These are phyloP conservation scores for Oikopleura albicans DNA, from an alignment of 23 tunicate species.

Conservation along the genomic window DNA sequence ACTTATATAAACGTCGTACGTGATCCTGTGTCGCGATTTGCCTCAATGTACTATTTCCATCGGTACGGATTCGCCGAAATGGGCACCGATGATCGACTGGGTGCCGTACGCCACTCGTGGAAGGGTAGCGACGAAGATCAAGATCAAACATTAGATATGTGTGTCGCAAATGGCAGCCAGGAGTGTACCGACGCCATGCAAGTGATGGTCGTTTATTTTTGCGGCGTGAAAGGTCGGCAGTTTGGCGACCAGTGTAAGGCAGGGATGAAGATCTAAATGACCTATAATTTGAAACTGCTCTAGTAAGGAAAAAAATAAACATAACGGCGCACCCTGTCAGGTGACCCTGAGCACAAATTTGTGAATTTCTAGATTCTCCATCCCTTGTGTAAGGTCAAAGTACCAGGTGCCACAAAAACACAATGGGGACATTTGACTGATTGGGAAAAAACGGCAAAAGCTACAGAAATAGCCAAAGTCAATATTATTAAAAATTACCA, in stretches of 20 bases:
- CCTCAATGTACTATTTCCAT: neutral
- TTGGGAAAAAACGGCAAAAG: neutral
- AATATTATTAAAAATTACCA: neutral
- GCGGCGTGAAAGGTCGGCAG: neutral
- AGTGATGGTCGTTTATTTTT: neutral
- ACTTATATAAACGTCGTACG: neutral
- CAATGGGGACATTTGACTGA: slow-evolving; percentile 2
- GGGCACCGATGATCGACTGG: neutral
- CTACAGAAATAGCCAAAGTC: neutral
- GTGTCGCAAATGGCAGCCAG: neutral
- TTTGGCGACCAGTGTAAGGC: neutral
- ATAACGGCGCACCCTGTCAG: too few species aligned
- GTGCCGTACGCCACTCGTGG: neutral
- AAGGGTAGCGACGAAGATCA: neutral
- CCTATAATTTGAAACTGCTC: too few species aligned
- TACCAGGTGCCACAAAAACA: neutral
- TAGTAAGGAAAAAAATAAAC: too few species aligned
- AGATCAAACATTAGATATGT: slow-evolving; percentile 2
- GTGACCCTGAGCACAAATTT: too few species aligned
- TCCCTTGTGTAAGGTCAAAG: neutral
- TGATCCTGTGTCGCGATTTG: neutral
- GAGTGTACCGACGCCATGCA: neutral
- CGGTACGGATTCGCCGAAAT: neutral
- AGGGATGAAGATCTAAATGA: too few species aligned
- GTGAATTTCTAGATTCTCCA: too few species aligned